A percentile compares a stretch with the other conserved stretches of the same genome.
Conservation (phyloP, 1,140 invertebrate species). For the Conus ventricosus region DNA sequence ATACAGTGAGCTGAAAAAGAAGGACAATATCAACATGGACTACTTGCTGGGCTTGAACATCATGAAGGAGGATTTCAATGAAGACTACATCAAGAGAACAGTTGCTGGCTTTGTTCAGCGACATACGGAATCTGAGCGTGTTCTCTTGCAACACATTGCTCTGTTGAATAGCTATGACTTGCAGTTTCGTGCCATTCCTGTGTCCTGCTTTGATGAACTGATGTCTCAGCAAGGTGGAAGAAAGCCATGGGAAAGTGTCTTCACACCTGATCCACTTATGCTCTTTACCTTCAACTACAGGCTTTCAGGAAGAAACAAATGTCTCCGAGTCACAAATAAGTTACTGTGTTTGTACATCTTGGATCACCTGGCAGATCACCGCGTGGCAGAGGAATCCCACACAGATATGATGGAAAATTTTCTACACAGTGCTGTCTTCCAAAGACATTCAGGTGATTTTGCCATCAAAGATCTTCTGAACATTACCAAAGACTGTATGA, state of each 20-base stretch:
- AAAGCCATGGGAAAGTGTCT: conserved; percentile 34
- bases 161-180: conserved; percentile 58
- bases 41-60: conserved; percentile 60
- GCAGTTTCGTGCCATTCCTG: conserved; percentile 51
- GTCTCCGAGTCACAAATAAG: conserved; percentile 41
- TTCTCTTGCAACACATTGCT: conserved; percentile 50
- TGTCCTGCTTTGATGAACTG: conserved; percentile 57
- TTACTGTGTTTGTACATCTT: conserved; percentile 51
- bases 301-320: conserved; percentile 28
- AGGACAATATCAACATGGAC: conserved; percentile 50
- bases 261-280: conserved; percentile 43
- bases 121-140: conserved; percentile 37
- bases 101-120: conserved; percentile 47
- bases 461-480: conserved; percentile 40
- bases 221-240: conserved; percentile 30
- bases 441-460: conserved; percentile 15
- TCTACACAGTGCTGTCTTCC: conserved; percentile 21
- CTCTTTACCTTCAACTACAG: conserved; percentile 38
- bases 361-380: not conserved
- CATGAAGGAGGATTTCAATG: conserved; percentile 60
- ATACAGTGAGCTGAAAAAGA: conserved; percentile 45
- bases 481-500: conserved; percentile 50
- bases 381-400: conserved; percentile 14
- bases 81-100: conserved; percentile 52
- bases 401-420: conserved; percentile 46